Percentiles rank a stretch among this genome's conserved stretches.
Evolutionary conservation across 1,140 invertebrate genomes (phyloP).

Genomic region (Diorhabda elongata): DNA sequence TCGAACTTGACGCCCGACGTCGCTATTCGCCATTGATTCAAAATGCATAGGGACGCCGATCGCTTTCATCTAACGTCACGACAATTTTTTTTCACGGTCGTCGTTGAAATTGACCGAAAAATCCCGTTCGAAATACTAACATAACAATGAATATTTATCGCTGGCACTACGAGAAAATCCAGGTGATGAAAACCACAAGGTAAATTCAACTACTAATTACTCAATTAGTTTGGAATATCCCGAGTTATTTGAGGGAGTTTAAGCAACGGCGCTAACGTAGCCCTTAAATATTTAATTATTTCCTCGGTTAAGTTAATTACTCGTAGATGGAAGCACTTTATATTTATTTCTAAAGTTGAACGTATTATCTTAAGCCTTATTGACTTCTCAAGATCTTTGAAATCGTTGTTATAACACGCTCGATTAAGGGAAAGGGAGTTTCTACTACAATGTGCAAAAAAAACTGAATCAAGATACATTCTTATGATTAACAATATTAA

Average conservation of each 20-base stretch:
- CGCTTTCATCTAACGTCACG: background rate
- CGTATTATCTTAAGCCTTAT: constrained; percentile 13
- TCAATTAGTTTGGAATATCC: constrained; percentile 15
- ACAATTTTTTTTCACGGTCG: background rate
- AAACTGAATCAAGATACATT: too few species aligned
- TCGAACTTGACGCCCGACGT: constrained; percentile 14
- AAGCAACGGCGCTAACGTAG: constrained; percentile 8
- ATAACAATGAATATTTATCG: too few species aligned
- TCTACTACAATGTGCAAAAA: too few species aligned
- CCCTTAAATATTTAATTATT: constrained; percentile 19
- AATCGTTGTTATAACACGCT: background rate
- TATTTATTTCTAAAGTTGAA: constrained; percentile 14
- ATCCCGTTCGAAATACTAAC: background rate
- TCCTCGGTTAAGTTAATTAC: constrained; percentile 17
- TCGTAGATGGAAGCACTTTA: constrained; percentile 8
- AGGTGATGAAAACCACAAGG: too few species aligned
- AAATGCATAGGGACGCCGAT: background rate
- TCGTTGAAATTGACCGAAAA: background rate
- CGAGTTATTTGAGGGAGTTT: background rate
- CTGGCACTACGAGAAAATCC: too few species aligned
- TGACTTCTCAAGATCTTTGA: background rate
- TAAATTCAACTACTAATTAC: constrained; percentile 6
- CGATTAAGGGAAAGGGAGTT: background rate
- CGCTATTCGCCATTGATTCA: constrained; percentile 4
- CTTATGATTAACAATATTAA: too few species aligned